Evolutionary conservation across 2,888 invertebrate species (phyloP).

Genomic region (Germaria angustata): DNA sequence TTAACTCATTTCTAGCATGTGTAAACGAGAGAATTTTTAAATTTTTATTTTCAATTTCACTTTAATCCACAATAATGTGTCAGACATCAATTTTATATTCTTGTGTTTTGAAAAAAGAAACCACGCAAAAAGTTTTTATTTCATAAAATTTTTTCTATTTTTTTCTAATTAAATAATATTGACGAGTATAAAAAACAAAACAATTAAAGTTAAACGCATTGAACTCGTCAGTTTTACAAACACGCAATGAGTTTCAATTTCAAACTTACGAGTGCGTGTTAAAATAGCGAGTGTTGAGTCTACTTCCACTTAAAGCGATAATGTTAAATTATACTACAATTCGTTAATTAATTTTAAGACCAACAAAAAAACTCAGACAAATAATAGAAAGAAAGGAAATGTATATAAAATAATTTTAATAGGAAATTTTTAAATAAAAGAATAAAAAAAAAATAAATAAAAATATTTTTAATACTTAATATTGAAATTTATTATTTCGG

Average conservation of each 20-base stretch:
- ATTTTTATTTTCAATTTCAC: constrained; percentile 11
- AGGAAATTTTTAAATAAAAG: no score
- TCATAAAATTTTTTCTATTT: background rate
- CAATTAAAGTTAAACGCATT: background rate
- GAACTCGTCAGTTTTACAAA: constrained; percentile 20
- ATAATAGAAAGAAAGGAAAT: no score
- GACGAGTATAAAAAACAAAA: background rate
- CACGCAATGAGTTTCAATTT: constrained; percentile 53
- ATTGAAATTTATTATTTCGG: no score
- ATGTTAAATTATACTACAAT: constrained; percentile 24
- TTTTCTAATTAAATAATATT: no score
- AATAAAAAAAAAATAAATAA: no score
- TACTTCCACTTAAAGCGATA: constrained; percentile 17
- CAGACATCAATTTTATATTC: constrained; percentile 37
- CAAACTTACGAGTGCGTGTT: constrained; percentile 41
- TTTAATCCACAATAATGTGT: constrained; percentile 10
- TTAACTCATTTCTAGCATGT: background rate
- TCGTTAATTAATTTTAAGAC: constrained; percentile 1
- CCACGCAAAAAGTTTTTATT: background rate
- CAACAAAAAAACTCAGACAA: background rate
- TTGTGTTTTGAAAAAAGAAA: background rate
- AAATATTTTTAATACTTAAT: no score
- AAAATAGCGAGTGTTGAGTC: background rate
- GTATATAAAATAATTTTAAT: no score
- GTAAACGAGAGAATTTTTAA: background rate